phyloP scores from a whole-genome alignment of 2,888 invertebrate genomes.

The Synanthedon vespiformis region DNA sequence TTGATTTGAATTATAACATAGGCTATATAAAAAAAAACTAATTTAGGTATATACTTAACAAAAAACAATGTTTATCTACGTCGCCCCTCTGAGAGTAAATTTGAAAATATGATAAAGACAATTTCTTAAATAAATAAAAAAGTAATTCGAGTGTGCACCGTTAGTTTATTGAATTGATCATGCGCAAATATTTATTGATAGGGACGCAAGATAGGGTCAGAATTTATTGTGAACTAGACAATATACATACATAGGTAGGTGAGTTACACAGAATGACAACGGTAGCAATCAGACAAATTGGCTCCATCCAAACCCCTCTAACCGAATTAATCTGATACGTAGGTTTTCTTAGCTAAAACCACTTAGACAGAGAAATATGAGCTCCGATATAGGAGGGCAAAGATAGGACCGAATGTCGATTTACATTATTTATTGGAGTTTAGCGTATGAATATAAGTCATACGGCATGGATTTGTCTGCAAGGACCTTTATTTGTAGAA shows the following conservation, averaged over 20 bases:
- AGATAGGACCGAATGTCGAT: slow-evolving; percentile 14
- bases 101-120: neutral
- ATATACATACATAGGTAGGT: slow-evolving; percentile 52
- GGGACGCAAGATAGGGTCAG: slow-evolving; percentile 63
- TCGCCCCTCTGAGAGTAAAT: no score
- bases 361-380: slow-evolving; percentile 47
- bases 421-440: slow-evolving; percentile 9
- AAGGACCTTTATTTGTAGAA: neutral
- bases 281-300: slow-evolving; percentile 72
- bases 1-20: no score
- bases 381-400: slow-evolving; percentile 10
- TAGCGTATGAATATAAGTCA: slow-evolving; percentile 3
- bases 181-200: slow-evolving; percentile 69
- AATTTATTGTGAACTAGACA: slow-evolving; percentile 63
- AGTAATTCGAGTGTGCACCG: slow-evolving; percentile 38
- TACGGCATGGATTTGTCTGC: neutral
- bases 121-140: slow-evolving; percentile 27
- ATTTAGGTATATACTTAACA: no score
- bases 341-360: slow-evolving; percentile 64
- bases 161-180: slow-evolving; percentile 64
- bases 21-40: no score
- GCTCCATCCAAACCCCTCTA: slow-evolving; percentile 62
- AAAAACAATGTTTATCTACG: no score
- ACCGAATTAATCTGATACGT: slow-evolving; percentile 64
- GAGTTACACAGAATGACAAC: slow-evolving; percentile 56